Conservation (phyloP, 2,888 invertebrate species). For the Piscicola geometra region DNA sequence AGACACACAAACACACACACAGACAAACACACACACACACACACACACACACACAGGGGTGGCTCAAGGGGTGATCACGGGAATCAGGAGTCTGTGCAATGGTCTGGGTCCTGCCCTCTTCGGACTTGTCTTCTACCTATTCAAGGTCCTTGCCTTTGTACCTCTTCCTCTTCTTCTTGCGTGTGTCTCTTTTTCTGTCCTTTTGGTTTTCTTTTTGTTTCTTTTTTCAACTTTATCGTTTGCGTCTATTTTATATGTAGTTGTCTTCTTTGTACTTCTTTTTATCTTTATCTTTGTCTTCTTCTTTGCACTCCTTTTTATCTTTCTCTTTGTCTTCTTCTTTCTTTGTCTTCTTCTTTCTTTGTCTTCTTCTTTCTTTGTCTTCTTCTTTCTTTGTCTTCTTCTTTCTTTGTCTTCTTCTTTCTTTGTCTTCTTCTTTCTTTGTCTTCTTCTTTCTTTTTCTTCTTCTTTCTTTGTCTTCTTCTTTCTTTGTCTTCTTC, state of each 20-base stretch:
- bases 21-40: too few species aligned
- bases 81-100: conserved; percentile 94
- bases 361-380: neutral
- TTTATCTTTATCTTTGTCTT: neutral
- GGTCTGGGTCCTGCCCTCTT: conserved; percentile 97
- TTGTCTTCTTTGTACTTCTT: too few species aligned
- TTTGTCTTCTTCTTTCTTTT: neutral
- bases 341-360: neutral
- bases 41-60: conserved; percentile 54
- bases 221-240: too few species aligned
- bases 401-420: conserved; percentile 65
- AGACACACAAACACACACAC: too few species aligned
- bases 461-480: neutral
- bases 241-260: too few species aligned
- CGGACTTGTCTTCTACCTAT: conserved; percentile 94
- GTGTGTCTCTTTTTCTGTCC: neutral
- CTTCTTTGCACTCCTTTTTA: neutral
- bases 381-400: neutral
- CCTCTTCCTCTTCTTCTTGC: neutral
- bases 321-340: neutral
- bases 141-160: conserved; percentile 71
- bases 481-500: too few species aligned
- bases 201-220: conserved; percentile 5
- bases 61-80: conserved; percentile 91
- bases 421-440: too few species aligned